Evolutionary conservation across 1,140 invertebrate genomes (phyloP), one percentile per base, ranked within the genome.

Genomic region (Drosophila mojavensis): DNA sequence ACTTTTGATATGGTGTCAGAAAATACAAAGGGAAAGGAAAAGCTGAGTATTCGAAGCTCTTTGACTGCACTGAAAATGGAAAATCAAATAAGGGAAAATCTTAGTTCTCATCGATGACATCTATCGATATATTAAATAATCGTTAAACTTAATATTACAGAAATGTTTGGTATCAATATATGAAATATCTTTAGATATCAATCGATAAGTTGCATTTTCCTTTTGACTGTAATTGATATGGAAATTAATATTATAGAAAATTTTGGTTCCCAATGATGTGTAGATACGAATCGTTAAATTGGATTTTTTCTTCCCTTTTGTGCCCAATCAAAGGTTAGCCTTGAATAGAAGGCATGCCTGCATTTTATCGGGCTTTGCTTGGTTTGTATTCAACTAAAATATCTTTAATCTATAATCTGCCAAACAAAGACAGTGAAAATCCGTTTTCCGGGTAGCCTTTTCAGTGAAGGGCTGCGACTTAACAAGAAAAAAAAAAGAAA

Each of bases 391-490:
- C 39, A 47, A 33, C 58, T 26, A 30, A 30, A 47, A 59, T 45
- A 59, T 48, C 43, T 60, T 17, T 30, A 60, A 30, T 60, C 43
- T 60, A 28, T 30, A 60, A 60, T 59, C 56, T 45, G 15, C 43
- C 15, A 47, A 47, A 33, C 43, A 48, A 60, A 20, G 58, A 47
- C n/a, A 20, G n/a, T 47, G 26, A 33, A 60, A 48, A 60, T 60
- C 43, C 41, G 26, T 48, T 66, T 47, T 53, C 24, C 11, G 9
- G 66, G 10, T 28, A 45, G 54, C 28, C 47, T 47, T 55, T 11
- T 33, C n/a, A 7, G 17, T 28, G 24, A 63, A 48, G 26, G 61
- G 50, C 33, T 68, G 47, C 39, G 68, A 65, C 68, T 65, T 71
- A 50, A 65, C 65, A 71, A 71, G 65, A 64, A 26, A 36, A 15